Percentiles rank a stretch among this genome's conserved stretches.
These are phyloP conservation scores for Halocynthia aurantium DNA, from an alignment of 23 tunicate genomes.

Conservation along the genomic window DNA sequence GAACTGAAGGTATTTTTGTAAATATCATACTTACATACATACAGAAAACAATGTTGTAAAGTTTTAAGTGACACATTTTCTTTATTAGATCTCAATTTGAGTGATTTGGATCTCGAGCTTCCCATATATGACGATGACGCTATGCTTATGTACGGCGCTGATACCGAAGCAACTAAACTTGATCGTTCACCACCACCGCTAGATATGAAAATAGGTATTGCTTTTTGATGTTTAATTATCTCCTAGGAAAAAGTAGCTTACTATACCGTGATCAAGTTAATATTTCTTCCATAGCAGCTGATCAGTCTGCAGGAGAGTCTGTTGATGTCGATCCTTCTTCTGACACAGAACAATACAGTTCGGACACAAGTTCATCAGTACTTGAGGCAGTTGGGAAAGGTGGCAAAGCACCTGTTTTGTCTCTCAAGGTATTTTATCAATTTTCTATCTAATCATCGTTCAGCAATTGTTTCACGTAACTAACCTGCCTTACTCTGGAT, in stretches of 20 bases:
- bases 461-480: background rate
- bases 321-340: no score
- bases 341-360: no score
- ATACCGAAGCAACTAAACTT: background rate
- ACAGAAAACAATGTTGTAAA: background rate
- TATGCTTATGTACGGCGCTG: background rate
- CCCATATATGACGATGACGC: background rate
- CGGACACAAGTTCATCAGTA: no score
- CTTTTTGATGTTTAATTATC: no score
- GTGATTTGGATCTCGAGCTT: conserved; percentile 2
- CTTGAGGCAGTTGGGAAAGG: background rate
- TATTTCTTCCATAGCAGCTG: no score
- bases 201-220: conserved; percentile 2
- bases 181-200: conserved; percentile 4
- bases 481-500: background rate
- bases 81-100: background rate
- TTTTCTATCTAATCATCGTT: background rate
- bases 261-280: no score
- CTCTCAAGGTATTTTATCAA: background rate
- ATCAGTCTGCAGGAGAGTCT: no score
- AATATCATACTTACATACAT: background rate
- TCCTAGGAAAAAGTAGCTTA: no score
- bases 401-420: conserved; percentile 8
- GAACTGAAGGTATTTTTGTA: background rate
- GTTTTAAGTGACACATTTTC: background rate